Conservation (phyloP, 2,113 vertebrate genomes). For the Serinus canaria region DNA sequence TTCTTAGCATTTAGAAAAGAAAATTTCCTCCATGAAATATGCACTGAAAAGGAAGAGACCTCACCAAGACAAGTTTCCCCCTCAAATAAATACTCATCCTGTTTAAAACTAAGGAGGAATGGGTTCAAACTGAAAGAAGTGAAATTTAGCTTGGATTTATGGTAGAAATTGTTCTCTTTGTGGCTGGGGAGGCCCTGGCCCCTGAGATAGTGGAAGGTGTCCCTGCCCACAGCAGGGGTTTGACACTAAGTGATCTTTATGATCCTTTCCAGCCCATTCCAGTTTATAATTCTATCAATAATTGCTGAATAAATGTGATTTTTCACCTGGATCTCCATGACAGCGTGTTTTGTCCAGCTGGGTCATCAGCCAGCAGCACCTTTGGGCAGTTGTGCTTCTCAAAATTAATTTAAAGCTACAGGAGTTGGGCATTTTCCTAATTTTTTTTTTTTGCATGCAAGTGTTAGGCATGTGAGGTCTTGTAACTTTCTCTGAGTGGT, state of each 20-base stretch:
- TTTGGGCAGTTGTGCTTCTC: not conserved
- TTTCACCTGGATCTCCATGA: not conserved
- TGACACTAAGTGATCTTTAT: not conserved
- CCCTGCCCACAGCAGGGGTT: not conserved
- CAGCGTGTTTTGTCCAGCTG: rapidly evolving
- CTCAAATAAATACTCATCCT: not conserved
- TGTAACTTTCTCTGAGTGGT: not conserved
- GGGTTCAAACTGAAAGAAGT: not conserved
- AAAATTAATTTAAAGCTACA: not conserved
- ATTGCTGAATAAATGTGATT: not conserved
- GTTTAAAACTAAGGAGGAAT: not conserved
- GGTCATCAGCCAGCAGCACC: not conserved
- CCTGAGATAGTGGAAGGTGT: not conserved
- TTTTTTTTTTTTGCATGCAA: not conserved
- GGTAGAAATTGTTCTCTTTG: not conserved
- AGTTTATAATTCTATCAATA: not conserved
- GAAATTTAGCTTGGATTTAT: not conserved
- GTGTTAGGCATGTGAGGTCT: not conserved
- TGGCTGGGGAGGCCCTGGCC: not conserved
- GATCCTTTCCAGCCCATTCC: not conserved
- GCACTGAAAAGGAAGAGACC: not conserved
- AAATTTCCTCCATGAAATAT: not conserved
- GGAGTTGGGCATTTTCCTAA: not conserved
- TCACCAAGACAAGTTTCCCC: not conserved
- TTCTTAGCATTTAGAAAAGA: not conserved